These are phyloP conservation scores for Sthenelais limicola DNA, from an alignment of 2,888 invertebrate genomes.

Conservation along the genomic window DNA sequence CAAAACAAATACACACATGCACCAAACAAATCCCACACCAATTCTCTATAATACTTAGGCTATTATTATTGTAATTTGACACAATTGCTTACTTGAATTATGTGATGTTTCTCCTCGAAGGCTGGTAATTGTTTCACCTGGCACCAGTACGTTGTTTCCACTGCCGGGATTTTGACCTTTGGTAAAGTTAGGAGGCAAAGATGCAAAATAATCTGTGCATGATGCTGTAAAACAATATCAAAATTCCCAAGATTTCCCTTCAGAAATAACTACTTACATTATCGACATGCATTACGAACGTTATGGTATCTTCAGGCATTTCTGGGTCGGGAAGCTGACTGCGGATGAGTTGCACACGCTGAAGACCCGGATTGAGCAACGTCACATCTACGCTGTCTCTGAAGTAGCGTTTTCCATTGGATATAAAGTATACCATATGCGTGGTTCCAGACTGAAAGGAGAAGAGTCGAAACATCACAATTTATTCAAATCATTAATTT, in stretches of 20 bases:
- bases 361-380: constrained; percentile 54
- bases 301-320: constrained; percentile 63
- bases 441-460: constrained; percentile 70
- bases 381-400: constrained; percentile 53
- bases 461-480: background rate
- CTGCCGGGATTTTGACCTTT: constrained; percentile 79
- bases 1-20: background rate
- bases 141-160: constrained; percentile 98
- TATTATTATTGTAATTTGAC: background rate
- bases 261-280: too few relatives aligned
- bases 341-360: constrained; percentile 67
- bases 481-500: background rate
- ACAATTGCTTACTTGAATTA: constrained; percentile 78
- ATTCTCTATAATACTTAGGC: background rate
- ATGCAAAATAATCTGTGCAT: background rate
- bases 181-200: background rate
- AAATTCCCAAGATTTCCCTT: too few relatives aligned
- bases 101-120: constrained; percentile 79
- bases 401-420: constrained; percentile 43
- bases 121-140: constrained; percentile 85
- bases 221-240: background rate
- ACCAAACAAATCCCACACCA: background rate
- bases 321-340: constrained; percentile 59
- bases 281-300: constrained; percentile 65
- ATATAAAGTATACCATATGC: constrained; percentile 67